These are phyloP conservation scores for Drosophila melanogaster DNA, from an alignment of 1,140 invertebrate genomes.

Conservation along the genomic window DNA sequence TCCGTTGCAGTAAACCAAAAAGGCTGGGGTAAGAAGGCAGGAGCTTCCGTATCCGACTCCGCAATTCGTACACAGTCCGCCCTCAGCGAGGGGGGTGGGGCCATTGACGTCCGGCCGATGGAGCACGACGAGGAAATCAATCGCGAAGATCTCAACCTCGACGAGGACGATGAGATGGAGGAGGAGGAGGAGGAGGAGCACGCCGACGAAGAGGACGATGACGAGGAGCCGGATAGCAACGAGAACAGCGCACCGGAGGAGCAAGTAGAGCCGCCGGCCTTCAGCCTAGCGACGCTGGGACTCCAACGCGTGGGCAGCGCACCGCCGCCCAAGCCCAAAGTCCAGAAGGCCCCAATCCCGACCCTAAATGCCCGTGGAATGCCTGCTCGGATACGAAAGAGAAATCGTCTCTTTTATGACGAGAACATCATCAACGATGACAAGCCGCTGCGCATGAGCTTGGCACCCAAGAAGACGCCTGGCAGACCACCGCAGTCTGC, in stretches of 20 bases:
- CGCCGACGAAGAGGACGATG: conserved; percentile 44
- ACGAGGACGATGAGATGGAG: conserved; percentile 19
- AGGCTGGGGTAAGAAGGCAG: conserved; percentile 52
- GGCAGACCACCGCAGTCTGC: conserved; percentile 37
- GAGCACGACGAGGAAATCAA: conserved; percentile 39
- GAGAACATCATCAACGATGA: conserved; percentile 94
- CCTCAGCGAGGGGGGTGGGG: conserved; percentile 27
- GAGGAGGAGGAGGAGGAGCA: conserved; percentile 12
- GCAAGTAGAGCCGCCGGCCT: conserved; percentile 88
- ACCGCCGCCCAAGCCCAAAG: conserved; percentile 88
- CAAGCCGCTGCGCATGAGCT: conserved; percentile 88
- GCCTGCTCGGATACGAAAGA: conserved; percentile 95
- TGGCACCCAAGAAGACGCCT: conserved; percentile 85
- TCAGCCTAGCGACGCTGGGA: conserved; percentile 91
- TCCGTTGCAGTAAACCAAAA: conserved; percentile 51
- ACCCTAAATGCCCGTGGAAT: conserved; percentile 93
- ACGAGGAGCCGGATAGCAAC: conserved; percentile 75
- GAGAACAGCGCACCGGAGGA: conserved; percentile 80
- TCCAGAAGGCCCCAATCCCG: conserved; percentile 89
- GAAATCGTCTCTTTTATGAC: conserved; percentile 95
- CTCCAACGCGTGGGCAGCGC: conserved; percentile 91
- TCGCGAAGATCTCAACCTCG: conserved; percentile 24
- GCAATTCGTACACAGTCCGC: conserved; percentile 17
- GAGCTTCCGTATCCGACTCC: conserved; percentile 4
- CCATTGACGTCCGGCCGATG: background rate